These are phyloP conservation scores for Scyliorhinus canicula DNA, from an alignment of 2,797 vertebrate genomes.

Conservation along the genomic window DNA sequence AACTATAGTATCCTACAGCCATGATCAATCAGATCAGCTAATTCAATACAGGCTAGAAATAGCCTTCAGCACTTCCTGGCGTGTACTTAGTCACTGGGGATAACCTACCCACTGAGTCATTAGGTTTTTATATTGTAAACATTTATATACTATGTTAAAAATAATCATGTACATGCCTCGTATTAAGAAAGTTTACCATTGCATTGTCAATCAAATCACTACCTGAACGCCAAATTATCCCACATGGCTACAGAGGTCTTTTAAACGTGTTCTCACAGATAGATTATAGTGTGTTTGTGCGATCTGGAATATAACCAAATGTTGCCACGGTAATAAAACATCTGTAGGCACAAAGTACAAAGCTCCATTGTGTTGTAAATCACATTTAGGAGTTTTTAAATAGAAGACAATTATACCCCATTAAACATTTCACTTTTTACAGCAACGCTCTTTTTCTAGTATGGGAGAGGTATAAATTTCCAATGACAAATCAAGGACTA, in stretches of 20 bases:
- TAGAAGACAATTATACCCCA: background rate
- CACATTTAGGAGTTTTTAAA: background rate
- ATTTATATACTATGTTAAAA: background rate
- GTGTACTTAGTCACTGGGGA: background rate
- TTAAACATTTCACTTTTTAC: background rate
- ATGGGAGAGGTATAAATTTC: background rate
- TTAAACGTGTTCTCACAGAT: background rate
- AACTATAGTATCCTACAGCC: background rate
- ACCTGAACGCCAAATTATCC: background rate
- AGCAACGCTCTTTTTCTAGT: background rate
- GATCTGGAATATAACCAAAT: background rate
- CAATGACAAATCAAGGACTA: background rate
- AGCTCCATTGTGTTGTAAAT: background rate
- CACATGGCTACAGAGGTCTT: background rate
- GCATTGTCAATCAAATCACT: background rate
- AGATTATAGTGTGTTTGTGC: background rate
- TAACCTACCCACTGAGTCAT: background rate
- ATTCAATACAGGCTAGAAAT: background rate
- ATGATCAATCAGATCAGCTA: background rate
- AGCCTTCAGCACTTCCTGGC: background rate
- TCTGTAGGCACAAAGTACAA: background rate
- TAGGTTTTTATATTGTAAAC: background rate
- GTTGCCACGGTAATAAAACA: background rate
- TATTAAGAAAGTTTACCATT: background rate
- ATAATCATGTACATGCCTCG: background rate